These are phyloP conservation scores for Cheilosia variabilis DNA, from an alignment of 2,888 invertebrate genomes.

Conservation along the genomic window DNA sequence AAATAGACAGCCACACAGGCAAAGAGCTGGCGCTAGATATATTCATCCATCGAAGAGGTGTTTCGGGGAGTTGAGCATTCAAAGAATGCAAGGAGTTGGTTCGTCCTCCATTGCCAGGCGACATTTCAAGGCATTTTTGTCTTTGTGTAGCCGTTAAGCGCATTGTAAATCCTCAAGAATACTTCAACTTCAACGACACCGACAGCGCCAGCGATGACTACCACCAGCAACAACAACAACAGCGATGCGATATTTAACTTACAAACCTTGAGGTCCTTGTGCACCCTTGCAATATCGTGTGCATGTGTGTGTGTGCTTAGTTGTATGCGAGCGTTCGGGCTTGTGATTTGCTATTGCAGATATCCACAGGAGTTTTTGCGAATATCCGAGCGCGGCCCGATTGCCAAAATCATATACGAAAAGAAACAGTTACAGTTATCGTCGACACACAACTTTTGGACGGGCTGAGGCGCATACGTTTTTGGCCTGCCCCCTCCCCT, in stretches of 20 bases:
- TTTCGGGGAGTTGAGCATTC: constrained; percentile 52
- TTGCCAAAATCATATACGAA: constrained; percentile 72
- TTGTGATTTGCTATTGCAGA: constrained; percentile 75
- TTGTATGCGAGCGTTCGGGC: constrained; percentile 43
- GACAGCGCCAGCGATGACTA: constrained; percentile 31
- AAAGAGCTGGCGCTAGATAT: constrained; percentile 22
- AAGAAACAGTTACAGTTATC: constrained; percentile 70
- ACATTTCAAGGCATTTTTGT: constrained; percentile 67
- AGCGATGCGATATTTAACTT: constrained; percentile 70
- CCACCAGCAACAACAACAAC: constrained; percentile 22
- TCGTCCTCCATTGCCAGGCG: constrained; percentile 59
- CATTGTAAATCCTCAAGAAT: constrained; percentile 76
- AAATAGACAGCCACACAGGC: background rate
- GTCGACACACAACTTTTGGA: constrained; percentile 32
- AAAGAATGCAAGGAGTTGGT: constrained; percentile 66
- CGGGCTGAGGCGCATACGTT: background rate
- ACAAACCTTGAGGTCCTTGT: constrained; percentile 58
- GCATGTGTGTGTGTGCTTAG: background rate
- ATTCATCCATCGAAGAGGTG: constrained; percentile 57
- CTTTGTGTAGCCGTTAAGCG: constrained; percentile 68
- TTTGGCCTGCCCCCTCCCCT: background rate
- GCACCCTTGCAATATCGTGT: constrained; percentile 46
- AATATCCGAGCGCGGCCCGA: constrained; percentile 58
- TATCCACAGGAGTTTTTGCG: constrained; percentile 75
- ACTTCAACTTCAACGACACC: constrained; percentile 72